Conservation (phyloP, 2,797 vertebrate species). For the Selene dorsalis region DNA sequence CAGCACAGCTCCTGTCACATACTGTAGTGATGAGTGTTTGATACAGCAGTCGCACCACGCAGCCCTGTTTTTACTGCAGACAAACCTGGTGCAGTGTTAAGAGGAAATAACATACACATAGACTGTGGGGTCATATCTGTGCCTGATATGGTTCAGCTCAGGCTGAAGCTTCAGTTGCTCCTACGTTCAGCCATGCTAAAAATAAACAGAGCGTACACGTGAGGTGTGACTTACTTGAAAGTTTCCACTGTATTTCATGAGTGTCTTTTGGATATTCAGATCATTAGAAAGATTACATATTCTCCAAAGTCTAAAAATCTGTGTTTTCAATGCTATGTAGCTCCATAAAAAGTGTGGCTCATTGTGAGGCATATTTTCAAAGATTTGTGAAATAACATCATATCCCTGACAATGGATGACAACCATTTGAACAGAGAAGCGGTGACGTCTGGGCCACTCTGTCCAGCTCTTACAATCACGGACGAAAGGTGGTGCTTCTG, state of each 20-base stretch:
- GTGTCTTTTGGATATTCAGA: constrained; percentile 4
- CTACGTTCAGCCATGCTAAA: constrained; percentile 20
- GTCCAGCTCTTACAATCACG: constrained; percentile 49
- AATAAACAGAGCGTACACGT: background rate
- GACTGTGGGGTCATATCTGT: constrained; percentile 15
- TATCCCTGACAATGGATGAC: constrained; percentile 25
- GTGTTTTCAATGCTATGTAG: background rate
- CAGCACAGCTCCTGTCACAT: constrained; percentile 35
- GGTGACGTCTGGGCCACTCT: constrained; percentile 39
- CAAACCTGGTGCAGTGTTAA: background rate
- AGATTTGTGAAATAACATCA: constrained; percentile 27
- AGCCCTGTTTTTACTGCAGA: background rate
- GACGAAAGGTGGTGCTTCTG: constrained; percentile 56
- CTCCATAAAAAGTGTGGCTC: background rate
- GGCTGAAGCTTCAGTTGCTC: constrained; percentile 16
- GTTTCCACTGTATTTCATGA: background rate
- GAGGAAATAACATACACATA: constrained; percentile 7
- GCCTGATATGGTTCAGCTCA: background rate
- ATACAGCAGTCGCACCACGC: constrained; percentile 45
- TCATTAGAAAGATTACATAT: background rate
- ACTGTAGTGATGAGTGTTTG: constrained; percentile 40
- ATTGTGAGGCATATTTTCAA: constrained; percentile 9
- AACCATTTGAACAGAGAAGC: constrained; percentile 33
- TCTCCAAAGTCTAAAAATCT: background rate
- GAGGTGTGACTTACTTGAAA: background rate